Evolutionary conservation across 2,113 vertebrate genomes (phyloP).

Genomic region (Caranx melampygus): DNA sequence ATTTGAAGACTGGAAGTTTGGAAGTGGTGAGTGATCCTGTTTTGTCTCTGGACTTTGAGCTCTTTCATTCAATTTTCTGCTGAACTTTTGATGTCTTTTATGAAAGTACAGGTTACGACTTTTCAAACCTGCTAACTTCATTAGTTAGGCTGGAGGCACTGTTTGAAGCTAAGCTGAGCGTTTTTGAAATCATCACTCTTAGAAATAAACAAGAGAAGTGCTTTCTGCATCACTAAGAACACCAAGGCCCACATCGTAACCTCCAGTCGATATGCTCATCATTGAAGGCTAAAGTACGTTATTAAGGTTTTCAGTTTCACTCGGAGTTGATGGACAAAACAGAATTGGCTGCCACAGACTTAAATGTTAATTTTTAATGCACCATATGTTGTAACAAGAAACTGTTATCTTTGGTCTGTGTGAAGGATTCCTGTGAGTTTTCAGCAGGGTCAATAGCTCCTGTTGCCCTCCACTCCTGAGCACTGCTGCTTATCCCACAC

Average conservation of each 20-base stretch:
- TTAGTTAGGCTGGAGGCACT: neutral
- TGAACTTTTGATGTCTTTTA: neutral
- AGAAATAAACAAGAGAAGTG: neutral
- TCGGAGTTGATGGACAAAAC: neutral
- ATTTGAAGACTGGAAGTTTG: constrained; percentile 20
- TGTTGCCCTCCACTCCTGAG: neutral
- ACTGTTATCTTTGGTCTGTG: neutral
- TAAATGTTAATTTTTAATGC: neutral
- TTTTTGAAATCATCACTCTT: neutral
- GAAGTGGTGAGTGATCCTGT: constrained; percentile 43
- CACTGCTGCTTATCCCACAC: neutral
- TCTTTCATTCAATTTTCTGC: neutral
- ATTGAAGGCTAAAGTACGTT: neutral
- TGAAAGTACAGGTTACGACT: neutral
- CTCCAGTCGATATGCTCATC: neutral
- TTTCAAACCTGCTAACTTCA: neutral
- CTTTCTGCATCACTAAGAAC: neutral
- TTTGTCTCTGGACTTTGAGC: constrained; percentile 12
- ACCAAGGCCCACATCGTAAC: constrained; percentile 1
- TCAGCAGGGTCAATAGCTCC: neutral
- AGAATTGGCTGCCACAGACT: neutral
- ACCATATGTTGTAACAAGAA: neutral
- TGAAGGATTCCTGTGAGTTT: constrained; percentile 1
- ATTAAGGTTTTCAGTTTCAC: neutral
- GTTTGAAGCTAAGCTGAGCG: neutral